Evolutionary conservation across 35 echinoderm and acorn worm species (phyloP).

Genomic region (Ophioderma brevispina): DNA sequence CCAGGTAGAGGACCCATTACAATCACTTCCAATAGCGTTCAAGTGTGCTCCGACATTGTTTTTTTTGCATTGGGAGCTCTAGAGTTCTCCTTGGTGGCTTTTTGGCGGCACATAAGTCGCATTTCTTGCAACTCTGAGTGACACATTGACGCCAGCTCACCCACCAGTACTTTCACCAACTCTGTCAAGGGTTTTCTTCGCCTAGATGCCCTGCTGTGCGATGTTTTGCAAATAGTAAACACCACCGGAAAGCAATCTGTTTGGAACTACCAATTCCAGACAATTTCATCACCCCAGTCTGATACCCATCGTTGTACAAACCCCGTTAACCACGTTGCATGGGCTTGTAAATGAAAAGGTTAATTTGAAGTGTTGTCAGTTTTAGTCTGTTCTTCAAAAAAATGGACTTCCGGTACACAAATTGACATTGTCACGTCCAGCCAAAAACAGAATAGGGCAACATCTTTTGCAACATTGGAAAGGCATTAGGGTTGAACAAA

Average conservation of each 20-base stretch:
- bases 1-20: slow-evolving; percentile 43
- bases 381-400: too few relatives aligned
- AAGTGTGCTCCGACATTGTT: slow-evolving; percentile 37
- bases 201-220: slow-evolving; percentile 13
- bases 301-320: slow-evolving; percentile 17
- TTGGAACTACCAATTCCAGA: neutral
- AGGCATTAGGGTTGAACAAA: too few relatives aligned
- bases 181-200: slow-evolving; percentile 28
- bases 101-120: slow-evolving; percentile 22
- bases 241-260: neutral
- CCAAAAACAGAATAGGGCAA: too few relatives aligned
- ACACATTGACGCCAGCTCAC: slow-evolving; percentile 2
- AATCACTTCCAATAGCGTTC: slow-evolving; percentile 54
- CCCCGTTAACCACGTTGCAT: too few relatives aligned
- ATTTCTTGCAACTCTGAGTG: neutral
- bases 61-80: neutral
- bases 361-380: too few relatives aligned
- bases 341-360: too few relatives aligned
- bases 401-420: too few relatives aligned
- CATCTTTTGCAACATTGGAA: too few relatives aligned
- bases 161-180: slow-evolving; percentile 11
- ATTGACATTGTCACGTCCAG: too few relatives aligned
- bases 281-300: neutral
- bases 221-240: slow-evolving; percentile 1
- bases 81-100: slow-evolving; percentile 15